Evolutionary conservation across 2,797 vertebrate genomes (phyloP).

Genomic region (Sebastes minor): DNA sequence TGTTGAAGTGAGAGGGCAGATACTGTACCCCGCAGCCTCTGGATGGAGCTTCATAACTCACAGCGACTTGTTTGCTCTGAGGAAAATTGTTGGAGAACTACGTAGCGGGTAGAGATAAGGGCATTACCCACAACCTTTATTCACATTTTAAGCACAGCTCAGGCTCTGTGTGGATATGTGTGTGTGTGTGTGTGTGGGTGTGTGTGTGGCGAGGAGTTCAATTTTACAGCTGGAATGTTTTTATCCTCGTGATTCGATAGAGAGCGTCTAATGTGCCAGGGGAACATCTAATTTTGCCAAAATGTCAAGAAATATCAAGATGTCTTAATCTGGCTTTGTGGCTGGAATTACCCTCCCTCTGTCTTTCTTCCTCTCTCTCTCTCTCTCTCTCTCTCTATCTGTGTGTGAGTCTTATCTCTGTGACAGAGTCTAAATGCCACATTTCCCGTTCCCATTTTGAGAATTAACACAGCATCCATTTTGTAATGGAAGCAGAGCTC

Average conservation of each 20-base stretch:
- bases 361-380: not conserved
- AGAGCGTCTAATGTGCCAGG: conserved; percentile 13
- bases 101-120: not conserved
- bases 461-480: conserved; percentile 59
- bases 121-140: conserved; percentile 8
- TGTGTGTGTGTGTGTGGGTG: not conserved
- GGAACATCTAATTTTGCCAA: conserved; percentile 49
- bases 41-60: conserved; percentile 14
- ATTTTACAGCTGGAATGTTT: conserved; percentile 27
- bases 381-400: not conserved
- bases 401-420: conserved; percentile 24
- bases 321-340: conserved; percentile 57
- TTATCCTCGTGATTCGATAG: conserved; percentile 17
- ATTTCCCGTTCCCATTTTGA: conserved; percentile 52
- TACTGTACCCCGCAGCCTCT: not conserved
- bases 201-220: not conserved
- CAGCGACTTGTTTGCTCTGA: conserved; percentile 5
- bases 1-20: conserved; percentile 13
- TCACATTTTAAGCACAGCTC: not conserved
- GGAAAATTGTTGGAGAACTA: conserved; percentile 1
- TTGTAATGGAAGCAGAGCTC: conserved; percentile 39
- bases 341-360: conserved; percentile 16
- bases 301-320: conserved; percentile 75
- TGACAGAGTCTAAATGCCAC: conserved; percentile 64
- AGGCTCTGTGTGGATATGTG: not conserved